phyloP scores from a whole-genome alignment of 2,797 vertebrate species.

The Taeniopygia guttata region DNA sequence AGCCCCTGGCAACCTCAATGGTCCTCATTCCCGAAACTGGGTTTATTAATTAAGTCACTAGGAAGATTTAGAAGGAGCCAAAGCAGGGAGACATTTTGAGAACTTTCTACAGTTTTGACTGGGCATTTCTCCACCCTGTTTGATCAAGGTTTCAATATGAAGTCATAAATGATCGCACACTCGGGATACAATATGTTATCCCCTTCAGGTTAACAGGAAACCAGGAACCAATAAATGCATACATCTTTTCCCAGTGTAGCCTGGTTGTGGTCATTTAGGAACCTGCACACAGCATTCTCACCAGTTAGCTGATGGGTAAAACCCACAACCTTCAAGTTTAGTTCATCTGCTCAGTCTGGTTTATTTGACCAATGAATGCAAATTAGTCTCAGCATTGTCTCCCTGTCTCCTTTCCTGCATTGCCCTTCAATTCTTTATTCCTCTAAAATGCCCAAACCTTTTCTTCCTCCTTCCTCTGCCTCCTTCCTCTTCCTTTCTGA shows the following conservation, averaged over 20 bases:
- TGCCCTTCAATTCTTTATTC: neutral
- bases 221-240: neutral
- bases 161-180: neutral
- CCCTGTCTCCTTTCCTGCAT: neutral
- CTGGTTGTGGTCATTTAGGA: neutral
- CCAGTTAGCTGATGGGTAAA: neutral
- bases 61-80: neutral
- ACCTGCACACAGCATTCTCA: neutral
- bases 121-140: neutral
- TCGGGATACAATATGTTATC: neutral
- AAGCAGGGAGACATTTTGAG: neutral
- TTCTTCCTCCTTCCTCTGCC: neutral
- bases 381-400: neutral
- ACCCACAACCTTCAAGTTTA: neutral
- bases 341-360: neutral
- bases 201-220: neutral
- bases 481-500: neutral
- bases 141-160: neutral
- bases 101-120: neutral
- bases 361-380: neutral
- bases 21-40: neutral
- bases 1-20: neutral
- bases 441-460: neutral
- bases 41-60: neutral
- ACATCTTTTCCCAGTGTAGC: accelerated